A percentile compares a stretch with the other conserved stretches of the same genome.
Conservation (phyloP, 2,888 invertebrate species). For the Parasteatoda lunata region DNA sequence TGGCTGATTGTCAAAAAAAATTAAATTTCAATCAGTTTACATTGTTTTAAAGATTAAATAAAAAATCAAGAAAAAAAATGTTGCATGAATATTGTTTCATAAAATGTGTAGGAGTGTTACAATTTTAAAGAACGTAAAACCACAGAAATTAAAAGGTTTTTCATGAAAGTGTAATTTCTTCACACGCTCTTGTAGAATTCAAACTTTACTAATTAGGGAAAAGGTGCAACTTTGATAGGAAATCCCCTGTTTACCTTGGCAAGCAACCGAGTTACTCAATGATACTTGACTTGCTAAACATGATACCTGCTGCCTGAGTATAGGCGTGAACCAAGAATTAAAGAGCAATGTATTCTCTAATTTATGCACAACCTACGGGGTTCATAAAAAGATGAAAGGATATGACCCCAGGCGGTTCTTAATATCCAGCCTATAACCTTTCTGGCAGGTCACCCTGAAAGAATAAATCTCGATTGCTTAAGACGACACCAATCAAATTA, state of each 20-base stretch:
- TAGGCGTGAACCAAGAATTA: neutral
- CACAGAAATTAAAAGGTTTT: no score
- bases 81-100: no score
- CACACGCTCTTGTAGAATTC: no score
- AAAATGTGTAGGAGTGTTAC: no score
- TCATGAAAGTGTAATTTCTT: no score
- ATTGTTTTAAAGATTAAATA: no score
- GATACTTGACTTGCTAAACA: neutral
- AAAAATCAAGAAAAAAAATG: no score
- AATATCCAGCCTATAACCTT: conserved; percentile 3
- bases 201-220: no score
- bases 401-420: neutral
- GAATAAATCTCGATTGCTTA: neutral
- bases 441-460: neutral
- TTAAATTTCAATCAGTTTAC: no score
- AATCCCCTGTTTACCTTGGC: neutral
- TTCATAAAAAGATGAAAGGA: conserved; percentile 3
- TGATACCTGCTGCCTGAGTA: neutral
- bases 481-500: neutral
- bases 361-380: conserved; percentile 3
- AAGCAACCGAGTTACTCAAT: conserved; percentile 1
- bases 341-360: neutral
- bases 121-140: no score
- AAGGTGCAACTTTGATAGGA: neutral
- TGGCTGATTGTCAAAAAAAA: no score